These are phyloP conservation scores for Mallotus villosus DNA, from an alignment of 2,797 vertebrate genomes.

Conservation along the genomic window DNA sequence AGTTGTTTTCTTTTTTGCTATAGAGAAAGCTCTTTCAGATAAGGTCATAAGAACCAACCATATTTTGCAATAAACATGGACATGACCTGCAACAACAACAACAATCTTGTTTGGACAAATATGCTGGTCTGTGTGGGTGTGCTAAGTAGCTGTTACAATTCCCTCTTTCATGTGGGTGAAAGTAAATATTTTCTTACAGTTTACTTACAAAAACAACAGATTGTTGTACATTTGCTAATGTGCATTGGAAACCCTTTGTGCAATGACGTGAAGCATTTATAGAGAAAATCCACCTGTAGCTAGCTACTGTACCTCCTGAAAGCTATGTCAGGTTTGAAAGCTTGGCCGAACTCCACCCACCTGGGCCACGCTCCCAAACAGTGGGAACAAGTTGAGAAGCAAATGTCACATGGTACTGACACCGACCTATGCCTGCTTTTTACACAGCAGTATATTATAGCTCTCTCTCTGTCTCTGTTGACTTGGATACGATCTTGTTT, in stretches of 20 bases:
- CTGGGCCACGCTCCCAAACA: constrained; percentile 53
- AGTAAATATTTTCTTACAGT: constrained; percentile 26
- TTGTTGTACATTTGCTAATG: not conserved
- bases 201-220: too few species aligned
- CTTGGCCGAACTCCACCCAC: constrained; percentile 55
- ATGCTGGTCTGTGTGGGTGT: constrained; percentile 14
- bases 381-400: constrained; percentile 56
- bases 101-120: constrained; percentile 34
- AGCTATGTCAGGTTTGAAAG: constrained; percentile 54
- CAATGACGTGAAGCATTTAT: too few species aligned
- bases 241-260: too few species aligned
- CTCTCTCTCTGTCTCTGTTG: constrained; percentile 2
- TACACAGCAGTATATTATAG: constrained; percentile 43
- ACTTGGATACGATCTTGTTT: constrained; percentile 6
- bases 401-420: constrained; percentile 48
- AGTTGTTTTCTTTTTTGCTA: not conserved
- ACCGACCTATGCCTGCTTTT: constrained; percentile 52
- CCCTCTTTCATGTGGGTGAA: constrained; percentile 9
- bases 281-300: constrained; percentile 55
- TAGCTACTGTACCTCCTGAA: constrained; percentile 54
- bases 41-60: constrained; percentile 40
- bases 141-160: constrained; percentile 45
- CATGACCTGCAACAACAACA: constrained; percentile 23
- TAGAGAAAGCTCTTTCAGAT: constrained; percentile 20
- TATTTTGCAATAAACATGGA: constrained; percentile 35